Percentiles rank a stretch among this genome's conserved stretches.
phyloP scores from a whole-genome alignment of 2,888 invertebrate species.

The Microplitis deprimator region DNA sequence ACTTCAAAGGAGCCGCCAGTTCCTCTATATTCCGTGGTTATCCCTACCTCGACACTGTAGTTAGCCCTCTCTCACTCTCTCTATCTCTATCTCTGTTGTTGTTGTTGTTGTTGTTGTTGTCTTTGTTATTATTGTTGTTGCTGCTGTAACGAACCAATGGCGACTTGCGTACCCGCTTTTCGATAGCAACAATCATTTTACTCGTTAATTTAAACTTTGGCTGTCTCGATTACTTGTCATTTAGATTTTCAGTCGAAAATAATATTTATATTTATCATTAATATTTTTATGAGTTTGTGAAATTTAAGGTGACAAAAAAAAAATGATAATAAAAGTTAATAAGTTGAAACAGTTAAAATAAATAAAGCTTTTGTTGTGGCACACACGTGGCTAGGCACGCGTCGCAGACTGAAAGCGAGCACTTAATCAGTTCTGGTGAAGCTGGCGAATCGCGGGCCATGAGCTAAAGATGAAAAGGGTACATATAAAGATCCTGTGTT shows the following conservation, averaged over 20 bases:
- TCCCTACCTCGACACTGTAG: constrained; percentile 54
- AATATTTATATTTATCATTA: too few relatives aligned
- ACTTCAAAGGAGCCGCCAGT: constrained; percentile 69
- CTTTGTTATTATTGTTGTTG: constrained; percentile 19
- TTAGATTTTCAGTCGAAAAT: too few relatives aligned
- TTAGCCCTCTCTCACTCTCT: constrained; percentile 32
- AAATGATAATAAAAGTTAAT: constrained; percentile 1
- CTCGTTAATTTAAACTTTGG: not conserved
- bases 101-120: not conserved
- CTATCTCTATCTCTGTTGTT: not conserved
- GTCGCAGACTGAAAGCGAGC: constrained; percentile 53
- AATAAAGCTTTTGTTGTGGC: constrained; percentile 16
- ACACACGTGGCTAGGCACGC: constrained; percentile 66
- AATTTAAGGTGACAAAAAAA: too few relatives aligned
- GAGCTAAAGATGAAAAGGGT: constrained; percentile 8
- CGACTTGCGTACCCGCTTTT: not conserved
- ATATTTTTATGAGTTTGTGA: too few relatives aligned
- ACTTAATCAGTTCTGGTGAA: constrained; percentile 51
- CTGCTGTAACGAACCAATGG: not conserved
- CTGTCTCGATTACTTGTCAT: not conserved
- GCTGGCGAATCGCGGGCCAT: constrained; percentile 17
- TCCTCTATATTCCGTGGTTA: constrained; percentile 62
- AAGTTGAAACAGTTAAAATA: constrained; percentile 7
- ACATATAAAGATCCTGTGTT: not conserved
- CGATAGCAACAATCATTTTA: not conserved